Conservation (phyloP, 2,797 vertebrate species). For the Liasis olivaceus region DNA sequence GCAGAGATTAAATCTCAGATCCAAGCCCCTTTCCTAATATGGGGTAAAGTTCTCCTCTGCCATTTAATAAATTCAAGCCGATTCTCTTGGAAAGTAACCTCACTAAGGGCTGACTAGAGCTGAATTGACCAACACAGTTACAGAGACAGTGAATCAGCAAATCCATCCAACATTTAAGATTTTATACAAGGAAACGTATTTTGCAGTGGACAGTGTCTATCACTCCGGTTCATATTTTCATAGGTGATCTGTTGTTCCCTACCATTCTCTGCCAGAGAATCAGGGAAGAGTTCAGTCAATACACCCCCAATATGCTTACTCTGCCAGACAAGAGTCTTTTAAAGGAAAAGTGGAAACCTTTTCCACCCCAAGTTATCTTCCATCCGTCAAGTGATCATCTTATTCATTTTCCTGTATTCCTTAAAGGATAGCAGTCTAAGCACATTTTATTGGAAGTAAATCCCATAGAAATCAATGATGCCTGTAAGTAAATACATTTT, state of each 20-base stretch:
- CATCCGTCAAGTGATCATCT: constrained; percentile 19
- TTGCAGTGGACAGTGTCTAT: constrained; percentile 2
- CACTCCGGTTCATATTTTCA: constrained; percentile 42
- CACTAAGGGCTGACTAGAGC: neutral
- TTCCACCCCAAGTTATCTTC: constrained; percentile 36
- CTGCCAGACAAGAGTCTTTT: constrained; percentile 21
- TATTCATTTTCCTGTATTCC: constrained; percentile 21
- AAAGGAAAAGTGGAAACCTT: constrained; percentile 28
- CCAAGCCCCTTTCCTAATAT: neutral
- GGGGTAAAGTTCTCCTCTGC: neutral
- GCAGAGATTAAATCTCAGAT: neutral
- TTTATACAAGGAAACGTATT: neutral
- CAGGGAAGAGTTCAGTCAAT: constrained; percentile 60
- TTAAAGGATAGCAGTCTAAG: constrained; percentile 19
- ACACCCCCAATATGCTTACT: constrained; percentile 56
- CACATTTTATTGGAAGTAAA: neutral
- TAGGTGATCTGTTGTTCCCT: constrained; percentile 56
- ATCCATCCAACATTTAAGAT: neutral
- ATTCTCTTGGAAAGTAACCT: constrained; percentile 11
- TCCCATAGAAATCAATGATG: neutral
- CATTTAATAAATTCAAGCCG: neutral
- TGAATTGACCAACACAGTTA: neutral
- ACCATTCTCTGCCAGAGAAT: constrained; percentile 39
- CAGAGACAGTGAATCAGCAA: rapidly evolving
- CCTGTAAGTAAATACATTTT: neutral